Evolutionary conservation across 2,113 vertebrate species (phyloP).

Genomic region (Hydrochoerus hydrochaeris): DNA sequence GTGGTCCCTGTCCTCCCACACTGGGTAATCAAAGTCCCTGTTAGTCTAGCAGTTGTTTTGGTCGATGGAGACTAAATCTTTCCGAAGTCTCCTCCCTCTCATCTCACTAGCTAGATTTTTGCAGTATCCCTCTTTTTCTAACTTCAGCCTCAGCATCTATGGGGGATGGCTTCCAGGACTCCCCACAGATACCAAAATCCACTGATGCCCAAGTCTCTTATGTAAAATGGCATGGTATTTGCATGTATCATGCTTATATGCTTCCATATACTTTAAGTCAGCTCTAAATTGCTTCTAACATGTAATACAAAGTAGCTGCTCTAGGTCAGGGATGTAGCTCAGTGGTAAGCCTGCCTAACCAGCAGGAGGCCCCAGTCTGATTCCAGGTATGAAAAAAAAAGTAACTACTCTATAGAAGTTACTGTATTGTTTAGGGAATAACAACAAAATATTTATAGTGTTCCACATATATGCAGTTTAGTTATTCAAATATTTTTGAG

Average conservation of each 20-base stretch:
- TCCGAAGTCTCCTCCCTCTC: neutral
- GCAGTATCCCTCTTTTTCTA: neutral
- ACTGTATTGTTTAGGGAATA: neutral
- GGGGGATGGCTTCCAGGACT: neutral
- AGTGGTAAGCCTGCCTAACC: too few species aligned
- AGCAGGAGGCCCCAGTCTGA: too few species aligned
- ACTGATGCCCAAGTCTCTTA: neutral
- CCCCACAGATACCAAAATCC: neutral
- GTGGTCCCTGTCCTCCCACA: neutral
- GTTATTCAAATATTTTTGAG: neutral
- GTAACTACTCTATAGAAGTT: neutral
- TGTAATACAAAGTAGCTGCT: neutral
- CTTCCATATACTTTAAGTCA: neutral
- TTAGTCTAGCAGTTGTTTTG: neutral
- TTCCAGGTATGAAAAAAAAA: too few species aligned
- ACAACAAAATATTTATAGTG: neutral
- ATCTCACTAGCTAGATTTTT: neutral
- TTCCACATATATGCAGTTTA: neutral
- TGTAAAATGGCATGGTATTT: neutral
- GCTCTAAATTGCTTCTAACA: neutral
- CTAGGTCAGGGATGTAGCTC: too few species aligned
- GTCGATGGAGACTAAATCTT: neutral
- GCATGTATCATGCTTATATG: neutral
- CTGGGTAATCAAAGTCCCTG: neutral
- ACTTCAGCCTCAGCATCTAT: neutral